A percentile compares a stretch with the other conserved stretches of the same genome.
phyloP scores from a whole-genome alignment of 2,888 invertebrate genomes.

The Drosophila borborema region DNA sequence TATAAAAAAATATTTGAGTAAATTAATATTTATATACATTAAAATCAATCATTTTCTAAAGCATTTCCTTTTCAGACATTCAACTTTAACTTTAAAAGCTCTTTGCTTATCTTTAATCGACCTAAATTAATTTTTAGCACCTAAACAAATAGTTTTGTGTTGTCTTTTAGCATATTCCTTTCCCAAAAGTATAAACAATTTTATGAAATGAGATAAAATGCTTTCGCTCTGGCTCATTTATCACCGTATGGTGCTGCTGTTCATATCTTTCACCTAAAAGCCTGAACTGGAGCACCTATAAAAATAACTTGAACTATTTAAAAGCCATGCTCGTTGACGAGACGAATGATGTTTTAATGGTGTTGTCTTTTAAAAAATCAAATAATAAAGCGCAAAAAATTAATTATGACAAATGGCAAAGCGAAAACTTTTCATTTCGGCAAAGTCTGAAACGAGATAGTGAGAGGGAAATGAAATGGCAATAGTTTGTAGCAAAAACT shows the following conservation, averaged over 20 bases:
- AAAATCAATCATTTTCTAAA: no score
- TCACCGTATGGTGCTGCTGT: slow-evolving; percentile 23
- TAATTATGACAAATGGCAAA: slow-evolving; percentile 76
- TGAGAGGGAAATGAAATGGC: slow-evolving; percentile 20
- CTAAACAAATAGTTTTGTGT: not conserved
- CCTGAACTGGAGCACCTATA: slow-evolving; percentile 57
- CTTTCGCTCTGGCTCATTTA: slow-evolving; percentile 69
- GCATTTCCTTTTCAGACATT: no score
- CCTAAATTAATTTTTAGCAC: slow-evolving; percentile 13
- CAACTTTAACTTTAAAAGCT: no score
- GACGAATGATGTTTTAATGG: slow-evolving; percentile 47
- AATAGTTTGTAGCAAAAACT: slow-evolving; percentile 19
- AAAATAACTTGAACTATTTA: slow-evolving; percentile 35
- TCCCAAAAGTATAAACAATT: slow-evolving; percentile 20
- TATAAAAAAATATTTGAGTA: no score
- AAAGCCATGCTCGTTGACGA: slow-evolving; percentile 22
- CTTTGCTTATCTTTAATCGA: slow-evolving; percentile 7
- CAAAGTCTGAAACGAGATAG: not conserved
- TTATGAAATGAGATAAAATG: slow-evolving; percentile 16
- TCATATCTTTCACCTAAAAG: slow-evolving; percentile 44
- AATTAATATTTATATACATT: no score
- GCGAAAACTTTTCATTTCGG: slow-evolving; percentile 73
- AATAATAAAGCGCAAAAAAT: slow-evolving; percentile 66
- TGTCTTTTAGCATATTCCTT: slow-evolving; percentile 18
- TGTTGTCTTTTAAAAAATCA: slow-evolving; percentile 63